phyloP scores from a whole-genome alignment of 1,140 invertebrate species.

The Samia ricini region DNA sequence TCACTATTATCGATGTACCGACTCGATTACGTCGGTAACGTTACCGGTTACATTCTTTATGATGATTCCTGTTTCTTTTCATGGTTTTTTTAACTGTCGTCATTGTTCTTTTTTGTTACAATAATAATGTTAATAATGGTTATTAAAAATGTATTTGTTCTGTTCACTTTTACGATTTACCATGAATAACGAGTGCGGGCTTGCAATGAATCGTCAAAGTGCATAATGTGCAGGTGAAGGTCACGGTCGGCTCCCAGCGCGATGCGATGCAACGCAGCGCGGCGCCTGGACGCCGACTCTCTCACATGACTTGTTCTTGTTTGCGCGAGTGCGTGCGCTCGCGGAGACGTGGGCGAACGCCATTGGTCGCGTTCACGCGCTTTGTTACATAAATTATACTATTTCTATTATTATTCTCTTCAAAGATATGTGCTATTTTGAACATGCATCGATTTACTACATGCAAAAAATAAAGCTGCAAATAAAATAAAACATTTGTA shows the following conservation, averaged over 20 bases:
- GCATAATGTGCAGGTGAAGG: slow-evolving; percentile 45
- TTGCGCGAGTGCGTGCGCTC: slow-evolving; percentile 12
- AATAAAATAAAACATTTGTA: neutral
- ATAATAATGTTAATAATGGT: no score
- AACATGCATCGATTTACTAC: neutral
- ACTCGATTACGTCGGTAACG: neutral
- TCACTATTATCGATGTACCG: neutral
- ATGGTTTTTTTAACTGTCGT: slow-evolving; percentile 4
- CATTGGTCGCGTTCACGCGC: slow-evolving; percentile 39
- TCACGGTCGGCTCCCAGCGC: slow-evolving; percentile 41
- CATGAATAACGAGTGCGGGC: slow-evolving; percentile 18
- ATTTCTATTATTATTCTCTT: slow-evolving; percentile 5
- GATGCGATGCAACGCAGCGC: neutral
- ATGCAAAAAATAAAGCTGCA: neutral
- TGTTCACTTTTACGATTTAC: slow-evolving; percentile 8
- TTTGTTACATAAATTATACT: slow-evolving; percentile 23
- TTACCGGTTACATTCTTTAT: slow-evolving; percentile 21
- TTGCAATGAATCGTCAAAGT: slow-evolving; percentile 3
- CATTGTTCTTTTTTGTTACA: neutral
- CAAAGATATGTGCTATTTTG: neutral
- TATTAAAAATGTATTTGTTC: slow-evolving; percentile 21
- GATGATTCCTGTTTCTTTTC: slow-evolving; percentile 26
- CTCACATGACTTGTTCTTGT: slow-evolving; percentile 47
- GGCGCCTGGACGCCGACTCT: slow-evolving; percentile 40
- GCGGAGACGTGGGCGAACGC: slow-evolving; percentile 37